phyloP scores from a whole-genome alignment of 1,140 invertebrate genomes.

The Adelges cooleyi region DNA sequence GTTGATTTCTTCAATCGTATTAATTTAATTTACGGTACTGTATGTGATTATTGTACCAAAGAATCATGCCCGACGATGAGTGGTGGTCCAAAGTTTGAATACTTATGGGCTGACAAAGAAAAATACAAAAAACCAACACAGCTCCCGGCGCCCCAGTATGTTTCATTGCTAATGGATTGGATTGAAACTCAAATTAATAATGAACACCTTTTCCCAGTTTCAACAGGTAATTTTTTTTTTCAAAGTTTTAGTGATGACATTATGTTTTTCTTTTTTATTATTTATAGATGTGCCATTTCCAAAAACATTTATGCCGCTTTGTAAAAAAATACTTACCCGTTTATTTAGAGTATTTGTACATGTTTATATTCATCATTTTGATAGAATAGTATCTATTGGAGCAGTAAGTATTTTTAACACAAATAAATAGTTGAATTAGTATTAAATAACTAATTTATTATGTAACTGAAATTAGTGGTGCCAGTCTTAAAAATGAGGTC shows the following conservation, averaged over 20 bases:
- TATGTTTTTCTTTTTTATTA: conserved; percentile 28
- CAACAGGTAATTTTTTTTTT: conserved; percentile 37
- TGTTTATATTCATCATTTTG: conserved; percentile 96
- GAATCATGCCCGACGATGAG: conserved; percentile 84
- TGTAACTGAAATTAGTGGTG: no score
- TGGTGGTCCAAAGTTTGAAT: conserved; percentile 79
- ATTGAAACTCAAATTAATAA: conserved; percentile 87
- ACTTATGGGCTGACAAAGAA: conserved; percentile 82
- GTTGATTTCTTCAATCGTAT: conserved; percentile 95
- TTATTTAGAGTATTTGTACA: conserved; percentile 92
- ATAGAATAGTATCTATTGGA: conserved; percentile 73
- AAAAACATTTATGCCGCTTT: conserved; percentile 64
- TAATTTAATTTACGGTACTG: conserved; percentile 84
- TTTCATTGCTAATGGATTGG: conserved; percentile 87
- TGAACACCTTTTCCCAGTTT: conserved; percentile 72
- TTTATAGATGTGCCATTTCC: conserved; percentile 72
- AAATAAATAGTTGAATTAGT: no score
- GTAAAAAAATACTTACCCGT: conserved; percentile 80
- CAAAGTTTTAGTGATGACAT: background rate
- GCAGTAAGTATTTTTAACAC: conserved; percentile 56
- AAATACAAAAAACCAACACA: conserved; percentile 80
- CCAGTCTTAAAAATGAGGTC: no score
- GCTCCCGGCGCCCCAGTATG: conserved; percentile 77
- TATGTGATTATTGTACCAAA: conserved; percentile 77
- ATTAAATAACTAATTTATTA: no score